Conservation (phyloP, 53 echinoderm and acorn worm genomes). For the Glandiceps talaboti region DNA sequence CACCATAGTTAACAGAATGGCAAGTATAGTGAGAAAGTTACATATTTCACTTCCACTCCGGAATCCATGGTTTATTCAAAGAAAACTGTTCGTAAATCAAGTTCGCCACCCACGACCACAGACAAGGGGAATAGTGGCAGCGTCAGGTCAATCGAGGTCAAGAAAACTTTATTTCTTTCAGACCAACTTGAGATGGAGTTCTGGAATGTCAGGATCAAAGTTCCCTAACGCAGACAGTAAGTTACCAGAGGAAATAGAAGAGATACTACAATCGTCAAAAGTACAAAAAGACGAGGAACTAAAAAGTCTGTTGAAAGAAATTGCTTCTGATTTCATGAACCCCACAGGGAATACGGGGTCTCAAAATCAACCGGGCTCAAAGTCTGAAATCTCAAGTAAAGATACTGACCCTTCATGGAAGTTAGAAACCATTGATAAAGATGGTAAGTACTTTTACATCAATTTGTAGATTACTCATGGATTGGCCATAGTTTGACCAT, state of each 20-base stretch:
- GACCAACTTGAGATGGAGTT: not conserved
- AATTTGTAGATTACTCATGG: no score
- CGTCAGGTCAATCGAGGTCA: no score
- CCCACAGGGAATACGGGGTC: not conserved
- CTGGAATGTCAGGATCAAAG: not conserved
- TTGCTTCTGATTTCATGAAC: constrained; percentile 71
- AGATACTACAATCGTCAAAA: constrained; percentile 18
- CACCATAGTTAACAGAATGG: no score
- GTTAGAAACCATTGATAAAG: constrained; percentile 4
- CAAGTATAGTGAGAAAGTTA: no score
- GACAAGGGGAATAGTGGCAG: no score
- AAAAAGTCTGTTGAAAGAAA: constrained; percentile 47
- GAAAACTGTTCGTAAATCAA: no score
- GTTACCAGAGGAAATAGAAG: not conserved
- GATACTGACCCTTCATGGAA: not conserved
- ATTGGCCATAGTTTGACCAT: no score
- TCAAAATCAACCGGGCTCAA: not conserved
- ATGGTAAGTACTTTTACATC: not conserved
- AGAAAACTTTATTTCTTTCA: no score
- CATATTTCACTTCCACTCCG: no score
- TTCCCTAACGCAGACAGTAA: not conserved
- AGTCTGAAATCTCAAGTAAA: not conserved
- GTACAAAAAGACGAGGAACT: constrained; percentile 39
- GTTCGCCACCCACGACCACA: no score
- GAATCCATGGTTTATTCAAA: no score